These are phyloP conservation scores for Neofelis nebulosa DNA, from an alignment of 2,113 vertebrate species.

Conservation along the genomic window DNA sequence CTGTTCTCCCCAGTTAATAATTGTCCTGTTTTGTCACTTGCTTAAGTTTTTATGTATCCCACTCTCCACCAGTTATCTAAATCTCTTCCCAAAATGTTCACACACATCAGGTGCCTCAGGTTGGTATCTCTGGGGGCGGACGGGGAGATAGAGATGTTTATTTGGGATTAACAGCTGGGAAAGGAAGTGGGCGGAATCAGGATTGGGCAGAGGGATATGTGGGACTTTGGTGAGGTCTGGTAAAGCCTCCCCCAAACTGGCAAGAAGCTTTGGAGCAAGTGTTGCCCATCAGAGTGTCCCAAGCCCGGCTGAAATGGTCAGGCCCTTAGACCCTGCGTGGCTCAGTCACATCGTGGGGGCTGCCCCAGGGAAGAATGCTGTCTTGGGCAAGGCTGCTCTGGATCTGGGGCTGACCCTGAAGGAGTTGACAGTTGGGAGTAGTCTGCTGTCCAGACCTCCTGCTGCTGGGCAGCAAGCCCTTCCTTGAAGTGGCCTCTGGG, in stretches of 20 bases:
- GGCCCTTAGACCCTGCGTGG: neutral
- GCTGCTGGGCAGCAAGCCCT: neutral
- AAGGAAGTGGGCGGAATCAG: neutral
- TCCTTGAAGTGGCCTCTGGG: neutral
- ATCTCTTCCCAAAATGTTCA: neutral
- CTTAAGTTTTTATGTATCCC: neutral
- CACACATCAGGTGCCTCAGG: neutral
- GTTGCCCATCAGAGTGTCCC: neutral
- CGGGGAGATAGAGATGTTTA: neutral
- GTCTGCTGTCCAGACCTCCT: neutral
- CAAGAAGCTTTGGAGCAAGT: neutral
- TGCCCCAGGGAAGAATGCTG: neutral
- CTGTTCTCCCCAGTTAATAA: neutral
- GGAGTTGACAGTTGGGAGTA: neutral
- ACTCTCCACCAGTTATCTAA: neutral
- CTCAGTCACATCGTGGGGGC: neutral
- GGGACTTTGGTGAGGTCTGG: neutral
- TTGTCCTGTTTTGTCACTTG: neutral
- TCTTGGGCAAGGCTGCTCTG: neutral
- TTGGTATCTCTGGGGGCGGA: neutral
- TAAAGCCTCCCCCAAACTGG: neutral
- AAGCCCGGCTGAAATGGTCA: neutral
- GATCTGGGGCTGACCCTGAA: neutral
- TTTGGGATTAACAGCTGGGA: neutral
- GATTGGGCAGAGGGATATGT: neutral